Conservation (phyloP, 1,140 invertebrate species). For the Sinonovacula constricta region DNA sequence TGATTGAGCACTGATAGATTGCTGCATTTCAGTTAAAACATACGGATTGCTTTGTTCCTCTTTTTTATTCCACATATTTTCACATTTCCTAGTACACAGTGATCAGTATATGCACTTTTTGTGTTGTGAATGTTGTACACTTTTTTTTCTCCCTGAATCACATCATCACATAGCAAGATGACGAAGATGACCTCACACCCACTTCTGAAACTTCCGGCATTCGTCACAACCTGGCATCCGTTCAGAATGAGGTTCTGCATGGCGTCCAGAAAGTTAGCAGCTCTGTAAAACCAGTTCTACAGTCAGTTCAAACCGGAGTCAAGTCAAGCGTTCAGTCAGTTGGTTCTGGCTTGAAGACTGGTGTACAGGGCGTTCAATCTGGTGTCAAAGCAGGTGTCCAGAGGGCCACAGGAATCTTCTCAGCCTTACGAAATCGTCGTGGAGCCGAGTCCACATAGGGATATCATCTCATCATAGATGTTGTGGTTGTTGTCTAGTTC, state of each 20-base stretch:
- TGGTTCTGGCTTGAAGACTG: slow-evolving; percentile 56
- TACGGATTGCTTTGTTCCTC: too few species aligned
- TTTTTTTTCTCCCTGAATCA: background rate
- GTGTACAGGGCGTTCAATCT: slow-evolving; percentile 51
- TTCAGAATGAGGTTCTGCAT: slow-evolving; percentile 36
- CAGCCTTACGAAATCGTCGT: slow-evolving; percentile 59
- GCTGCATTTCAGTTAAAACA: too few species aligned
- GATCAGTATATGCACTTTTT: too few species aligned
- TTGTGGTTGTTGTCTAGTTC: too few species aligned
- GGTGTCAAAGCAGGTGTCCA: slow-evolving; percentile 66
- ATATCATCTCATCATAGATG: too few species aligned
- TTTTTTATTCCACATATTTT: too few species aligned
- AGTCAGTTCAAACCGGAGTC: slow-evolving; percentile 59
- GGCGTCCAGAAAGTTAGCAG: slow-evolving; percentile 29
- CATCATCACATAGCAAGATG: background rate
- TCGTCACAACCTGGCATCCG: slow-evolving; percentile 24
- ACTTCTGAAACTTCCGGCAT: slow-evolving; percentile 16
- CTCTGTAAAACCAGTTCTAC: slow-evolving; percentile 42
- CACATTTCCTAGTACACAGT: too few species aligned
- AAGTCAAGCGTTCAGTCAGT: slow-evolving; percentile 62
- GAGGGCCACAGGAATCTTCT: slow-evolving; percentile 63
- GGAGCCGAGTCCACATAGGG: background rate
- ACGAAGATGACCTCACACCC: background rate
- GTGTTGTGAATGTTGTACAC: background rate
- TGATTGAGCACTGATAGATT: too few species aligned